These are phyloP conservation scores for Troides aeacus DNA, from an alignment of 2,888 invertebrate genomes.

Conservation along the genomic window DNA sequence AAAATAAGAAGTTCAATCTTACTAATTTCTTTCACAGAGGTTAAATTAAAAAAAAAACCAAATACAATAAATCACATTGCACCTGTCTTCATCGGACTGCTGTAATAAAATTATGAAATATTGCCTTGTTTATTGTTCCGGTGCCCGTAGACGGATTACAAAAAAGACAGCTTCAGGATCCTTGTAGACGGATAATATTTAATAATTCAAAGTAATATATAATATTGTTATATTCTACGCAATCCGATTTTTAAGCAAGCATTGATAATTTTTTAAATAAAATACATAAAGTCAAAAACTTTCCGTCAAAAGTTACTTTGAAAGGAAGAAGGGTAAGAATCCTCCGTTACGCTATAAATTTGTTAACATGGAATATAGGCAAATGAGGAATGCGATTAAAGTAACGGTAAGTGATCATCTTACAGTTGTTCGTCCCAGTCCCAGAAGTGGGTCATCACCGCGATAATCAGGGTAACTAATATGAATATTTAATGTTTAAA, in stretches of 20 bases:
- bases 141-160: background rate
- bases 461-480: too few species aligned
- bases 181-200: background rate
- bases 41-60: background rate
- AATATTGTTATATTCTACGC: background rate
- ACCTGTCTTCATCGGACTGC: background rate
- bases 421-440: too few species aligned
- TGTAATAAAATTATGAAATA: conserved; percentile 1
- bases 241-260: background rate
- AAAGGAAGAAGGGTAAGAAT: too few species aligned
- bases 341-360: too few species aligned
- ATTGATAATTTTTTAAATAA: too few species aligned
- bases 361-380: too few species aligned
- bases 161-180: background rate
- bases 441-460: too few species aligned
- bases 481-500: too few species aligned
- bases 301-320: too few species aligned
- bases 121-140: background rate
- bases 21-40: background rate
- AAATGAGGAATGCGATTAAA: too few species aligned
- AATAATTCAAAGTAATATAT: background rate
- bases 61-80: conserved; percentile 7
- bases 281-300: too few species aligned
- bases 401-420: too few species aligned
- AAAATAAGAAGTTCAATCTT: background rate